Conservation (phyloP, 2,888 invertebrate species). For the Callyntrura guangdongensis region DNA sequence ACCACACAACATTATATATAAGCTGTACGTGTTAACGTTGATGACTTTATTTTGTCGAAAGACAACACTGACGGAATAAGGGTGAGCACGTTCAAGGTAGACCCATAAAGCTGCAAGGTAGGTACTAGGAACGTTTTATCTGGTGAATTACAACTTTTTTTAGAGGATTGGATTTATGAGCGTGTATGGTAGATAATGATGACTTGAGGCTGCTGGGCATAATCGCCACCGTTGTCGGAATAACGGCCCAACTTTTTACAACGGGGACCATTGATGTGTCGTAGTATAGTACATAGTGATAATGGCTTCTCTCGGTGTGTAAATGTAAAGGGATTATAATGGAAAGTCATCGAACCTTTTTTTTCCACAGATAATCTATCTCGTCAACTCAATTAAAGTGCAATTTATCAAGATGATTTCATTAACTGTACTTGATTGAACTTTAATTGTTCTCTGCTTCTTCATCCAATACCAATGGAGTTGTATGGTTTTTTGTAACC, state of each 20-base stretch:
- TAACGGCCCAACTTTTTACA: too few species aligned
- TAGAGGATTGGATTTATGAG: not conserved
- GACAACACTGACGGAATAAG: not conserved
- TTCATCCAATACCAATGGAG: not conserved
- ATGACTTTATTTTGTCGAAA: slow-evolving; percentile 15
- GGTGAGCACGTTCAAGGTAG: too few species aligned
- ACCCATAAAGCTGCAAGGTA: too few species aligned
- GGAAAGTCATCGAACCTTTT: slow-evolving; percentile 40
- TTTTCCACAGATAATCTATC: slow-evolving; percentile 35
- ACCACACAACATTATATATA: slow-evolving; percentile 2
- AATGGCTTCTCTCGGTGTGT: too few species aligned
- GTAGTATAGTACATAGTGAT: too few species aligned
- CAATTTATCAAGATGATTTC: slow-evolving; percentile 78
- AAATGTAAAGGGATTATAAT: too few species aligned
- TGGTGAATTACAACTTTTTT: slow-evolving; percentile 32
- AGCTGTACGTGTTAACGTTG: slow-evolving; percentile 32
- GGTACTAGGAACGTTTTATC: too few species aligned
- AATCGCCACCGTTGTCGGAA: slow-evolving; percentile 3
- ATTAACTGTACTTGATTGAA: slow-evolving; percentile 74
- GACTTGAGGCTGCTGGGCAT: slow-evolving; percentile 47
- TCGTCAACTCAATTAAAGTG: slow-evolving; percentile 72
- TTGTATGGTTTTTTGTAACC: slow-evolving; percentile 26
- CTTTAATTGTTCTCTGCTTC: slow-evolving; percentile 65
- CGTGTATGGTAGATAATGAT: not conserved
- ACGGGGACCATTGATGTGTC: too few species aligned